Evolutionary conservation across 1,140 invertebrate genomes (phyloP), one percentile per base, ranked within the genome.

Genomic region (Eurosta solidaginis): DNA sequence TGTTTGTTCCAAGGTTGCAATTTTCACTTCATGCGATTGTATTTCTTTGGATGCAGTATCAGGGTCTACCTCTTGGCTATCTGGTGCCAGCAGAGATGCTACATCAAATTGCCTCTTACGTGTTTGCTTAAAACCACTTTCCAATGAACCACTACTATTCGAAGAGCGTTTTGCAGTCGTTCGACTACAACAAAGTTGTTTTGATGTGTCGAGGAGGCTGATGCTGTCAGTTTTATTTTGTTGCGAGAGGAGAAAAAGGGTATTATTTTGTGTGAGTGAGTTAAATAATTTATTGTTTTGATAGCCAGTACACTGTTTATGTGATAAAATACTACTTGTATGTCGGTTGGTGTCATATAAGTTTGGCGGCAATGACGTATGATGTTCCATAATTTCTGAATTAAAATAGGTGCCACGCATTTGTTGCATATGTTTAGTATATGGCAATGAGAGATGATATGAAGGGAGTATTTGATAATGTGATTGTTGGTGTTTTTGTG

Each of bases 41-140:
- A 29, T 12, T 9, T 40, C 59, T 7, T 1, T 68, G 20, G 12
- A 17, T 40, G 2, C n/a, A 20, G 40, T 10, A 9, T 36, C 10
- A 20, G 4, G 12, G 5, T 17, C 29, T n/a, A 68, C 36, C 36
- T 40, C 2, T 20, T 42, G 27, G 29, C 59, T 2, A 29, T 96
- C 95, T 0, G 95, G 97, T 0, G 96, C 97, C 1, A 99, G 88
- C 0, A 99, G 90, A 1, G 96, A 97, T 1, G 96, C 97, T 2
- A 99, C 95, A 88, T 99, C 97, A 85, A 99, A 99, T 84, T 96
- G 94, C 49, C 97, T 86, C 82, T 96, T 97, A 10, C 93, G 89
- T 0, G 93, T 89, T 76, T 86, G 82, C 7, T 85, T 84, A 59
- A 84, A 87, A 40, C 85, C 73, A 68, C 85, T 85, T 0, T 82